Evolutionary conservation across 37 sponge, comb jelly and placozoan species (phyloP), one percentile per base, ranked within the genome.

Genomic region (Geodia barretti): DNA sequence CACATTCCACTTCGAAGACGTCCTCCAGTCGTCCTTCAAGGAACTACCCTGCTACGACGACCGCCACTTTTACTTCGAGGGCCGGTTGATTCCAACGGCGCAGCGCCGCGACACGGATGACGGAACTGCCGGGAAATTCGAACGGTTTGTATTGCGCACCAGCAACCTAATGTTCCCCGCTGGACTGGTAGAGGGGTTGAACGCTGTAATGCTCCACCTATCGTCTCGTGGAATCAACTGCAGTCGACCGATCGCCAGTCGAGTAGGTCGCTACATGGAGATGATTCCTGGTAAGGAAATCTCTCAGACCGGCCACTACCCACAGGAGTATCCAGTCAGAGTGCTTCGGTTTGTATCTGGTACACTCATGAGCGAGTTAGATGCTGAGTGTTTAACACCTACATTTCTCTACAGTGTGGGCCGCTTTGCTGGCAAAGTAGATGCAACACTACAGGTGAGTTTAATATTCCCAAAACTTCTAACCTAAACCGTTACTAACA

Each of bases 31-130:
- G 35, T 60, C 62, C 2, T 14, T 87, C 0, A 64, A 58, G 24
- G 62, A 79, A 38, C 38, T 87, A 17, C 38, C 37, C 11, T 68
- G 81, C 75, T 87, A 87, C 36, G 76, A 87, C 30, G 87, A 87
- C 60, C 33, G 87, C 33, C 79, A 87, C 67, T 87, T 64, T 61
- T 80, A 74, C 39, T 87, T 87, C 58, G n/a, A 66, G 0, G 87
- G 87, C 2, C 23, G 23, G 1, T 24, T 79, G 33, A n/a, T n/a
- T n/a, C n/a, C n/a, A n/a, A n/a, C n/a, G n/a, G n/a, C n/a, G n/a
- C n/a, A n/a, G n/a, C n/a, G n/a, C n/a, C n/a, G n/a, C n/a, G n/a
- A n/a, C n/a, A n/a, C n/a, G n/a, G 79, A 79, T 9, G 26, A 20
- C 23, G 33, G 19, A 20, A 47, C 11, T 14, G 14, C 11, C 54